Conservation (phyloP, 2,113 vertebrate genomes). For the Paramisgurnus dabryanus region DNA sequence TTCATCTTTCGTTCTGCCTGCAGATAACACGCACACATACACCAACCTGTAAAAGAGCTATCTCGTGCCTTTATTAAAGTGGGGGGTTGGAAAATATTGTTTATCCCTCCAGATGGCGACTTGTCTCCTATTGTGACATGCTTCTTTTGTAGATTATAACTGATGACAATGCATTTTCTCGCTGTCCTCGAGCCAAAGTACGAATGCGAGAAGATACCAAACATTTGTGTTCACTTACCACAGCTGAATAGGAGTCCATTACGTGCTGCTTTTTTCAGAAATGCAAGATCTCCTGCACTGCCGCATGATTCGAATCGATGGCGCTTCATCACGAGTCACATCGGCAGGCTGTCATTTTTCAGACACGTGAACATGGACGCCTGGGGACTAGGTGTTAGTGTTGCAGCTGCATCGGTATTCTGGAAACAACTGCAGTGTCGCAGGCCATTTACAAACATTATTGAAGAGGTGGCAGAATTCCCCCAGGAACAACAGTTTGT, state of each 20-base stretch:
- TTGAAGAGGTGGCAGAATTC: slow-evolving; percentile 19
- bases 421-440: not conserved
- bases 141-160: slow-evolving; percentile 30
- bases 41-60: slow-evolving; percentile 28
- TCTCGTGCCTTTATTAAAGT: slow-evolving; percentile 42
- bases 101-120: slow-evolving; percentile 53
- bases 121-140: slow-evolving; percentile 46
- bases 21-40: slow-evolving; percentile 25
- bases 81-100: slow-evolving; percentile 51
- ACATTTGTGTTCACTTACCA: not conserved
- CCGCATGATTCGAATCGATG: slow-evolving; percentile 15
- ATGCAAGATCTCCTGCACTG: not conserved
- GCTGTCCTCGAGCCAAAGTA: not conserved
- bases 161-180: slow-evolving; percentile 31
- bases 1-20: slow-evolving; percentile 39
- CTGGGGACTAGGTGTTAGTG: slow-evolving; percentile 31
- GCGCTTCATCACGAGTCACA: slow-evolving; percentile 15
- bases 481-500: slow-evolving; percentile 17
- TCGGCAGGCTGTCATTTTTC: slow-evolving; percentile 13
- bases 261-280: not conserved
- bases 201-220: not conserved
- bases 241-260: not conserved
- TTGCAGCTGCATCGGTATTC: slow-evolving; percentile 39
- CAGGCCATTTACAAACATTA: slow-evolving; percentile 44
- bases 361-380: not conserved